phyloP scores from a whole-genome alignment of 2,888 invertebrate species.

The Seira musarum region DNA sequence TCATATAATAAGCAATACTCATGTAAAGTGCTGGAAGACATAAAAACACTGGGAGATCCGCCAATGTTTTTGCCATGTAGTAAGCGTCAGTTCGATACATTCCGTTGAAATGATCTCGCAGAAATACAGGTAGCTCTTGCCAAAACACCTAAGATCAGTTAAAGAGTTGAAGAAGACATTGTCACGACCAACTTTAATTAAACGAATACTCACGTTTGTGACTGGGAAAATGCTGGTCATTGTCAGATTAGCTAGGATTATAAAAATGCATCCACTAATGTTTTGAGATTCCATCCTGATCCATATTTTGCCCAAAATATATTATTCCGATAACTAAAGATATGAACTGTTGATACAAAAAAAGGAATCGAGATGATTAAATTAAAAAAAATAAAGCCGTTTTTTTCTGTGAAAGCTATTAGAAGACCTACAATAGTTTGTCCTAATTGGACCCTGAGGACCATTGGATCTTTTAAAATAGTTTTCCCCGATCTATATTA shows the following conservation, averaged over 20 bases:
- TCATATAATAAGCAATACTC: constrained; percentile 88
- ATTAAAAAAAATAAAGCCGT: neutral
- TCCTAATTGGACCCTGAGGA: constrained; percentile 88
- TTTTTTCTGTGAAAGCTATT: constrained; percentile 67
- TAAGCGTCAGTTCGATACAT: constrained; percentile 92
- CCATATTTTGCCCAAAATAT: constrained; percentile 85
- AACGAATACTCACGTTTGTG: constrained; percentile 84
- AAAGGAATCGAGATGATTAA: no score
- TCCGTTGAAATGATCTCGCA: constrained; percentile 89
- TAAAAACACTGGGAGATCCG: constrained; percentile 90
- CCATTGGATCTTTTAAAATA: constrained; percentile 90
- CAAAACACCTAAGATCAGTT: constrained; percentile 11
- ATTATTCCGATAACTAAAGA: constrained; percentile 89
- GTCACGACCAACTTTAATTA: neutral
- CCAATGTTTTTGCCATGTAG: constrained; percentile 91
- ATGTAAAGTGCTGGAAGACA: constrained; percentile 88
- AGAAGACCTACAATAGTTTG: constrained; percentile 86
- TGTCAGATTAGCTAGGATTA: constrained; percentile 93
- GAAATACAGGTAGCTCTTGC: constrained; percentile 79
- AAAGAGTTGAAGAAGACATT: neutral
- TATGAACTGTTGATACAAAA: constrained; percentile 82
- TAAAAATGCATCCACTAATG: constrained; percentile 92
- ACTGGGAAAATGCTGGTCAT: constrained; percentile 97
- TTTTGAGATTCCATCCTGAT: constrained; percentile 94
- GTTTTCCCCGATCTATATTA: constrained; percentile 92